Evolutionary conservation across 2,888 invertebrate genomes (phyloP), one percentile per base, ranked within the genome.

Genomic region (Patella depressa): DNA sequence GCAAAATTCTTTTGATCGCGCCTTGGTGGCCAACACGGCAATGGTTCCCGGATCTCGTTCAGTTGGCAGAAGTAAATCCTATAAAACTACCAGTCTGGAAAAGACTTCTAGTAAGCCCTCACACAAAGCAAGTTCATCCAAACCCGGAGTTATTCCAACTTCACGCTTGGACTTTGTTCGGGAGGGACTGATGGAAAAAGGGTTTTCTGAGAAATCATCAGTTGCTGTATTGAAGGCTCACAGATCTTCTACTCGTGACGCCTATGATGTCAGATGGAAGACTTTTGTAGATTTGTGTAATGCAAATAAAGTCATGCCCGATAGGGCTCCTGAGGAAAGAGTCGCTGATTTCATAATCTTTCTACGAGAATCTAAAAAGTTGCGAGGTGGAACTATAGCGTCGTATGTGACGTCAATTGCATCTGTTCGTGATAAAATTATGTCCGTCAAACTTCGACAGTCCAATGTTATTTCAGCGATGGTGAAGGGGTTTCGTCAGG

Each of bases 141-240:
- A 71, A 71, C 15, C 29, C 53, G 29, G 71, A 71, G 71, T n/a
- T 59, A 59, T 19, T 59, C 7, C 59, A 17, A 7, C 59, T 59
- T n/a, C 59, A 59, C 59, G 59, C 53, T 34, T 71, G 71, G 71
- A 71, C 29, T 17, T 53, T 71, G 53, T 71, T 53, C 45, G 53
- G 71, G 34, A 71, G 34, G 53, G 53, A 29, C 71, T 71, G 17
- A 24, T 53, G 29, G n/a, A 29, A 34, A 29, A 24, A 9, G 71
- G 71, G 7, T 71, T 71, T 29, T 71, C 71, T 45, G 71, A 71
- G 9, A 29, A 71, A 71, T 45, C 53, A 71, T 71, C 71, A n/a
- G 15, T 71, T 19, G 71, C 71, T 45, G 29, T 71, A n/a, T 45
- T 53, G 29, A 71, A 71, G 53, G 29, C 71, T 34, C 29, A 45